These are phyloP conservation scores for Zoanthus sociatus DNA, from an alignment of 92 coral and sea anemone species.

Conservation along the genomic window DNA sequence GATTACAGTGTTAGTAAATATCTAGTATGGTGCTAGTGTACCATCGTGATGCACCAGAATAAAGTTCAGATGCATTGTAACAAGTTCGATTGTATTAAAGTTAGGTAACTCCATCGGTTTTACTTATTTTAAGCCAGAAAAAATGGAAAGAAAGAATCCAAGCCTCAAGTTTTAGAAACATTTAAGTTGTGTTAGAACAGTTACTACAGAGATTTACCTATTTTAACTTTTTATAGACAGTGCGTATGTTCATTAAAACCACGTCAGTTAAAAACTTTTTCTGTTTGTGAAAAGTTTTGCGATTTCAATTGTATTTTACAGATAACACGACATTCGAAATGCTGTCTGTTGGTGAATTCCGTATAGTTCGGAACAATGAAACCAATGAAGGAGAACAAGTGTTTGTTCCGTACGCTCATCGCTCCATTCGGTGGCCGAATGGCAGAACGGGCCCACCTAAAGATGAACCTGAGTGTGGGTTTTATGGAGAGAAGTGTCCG, in stretches of 20 bases:
- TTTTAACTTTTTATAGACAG: not conserved
- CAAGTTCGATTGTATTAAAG: no score
- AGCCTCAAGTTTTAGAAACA: no score
- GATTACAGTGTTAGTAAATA: no score
- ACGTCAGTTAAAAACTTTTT: not conserved
- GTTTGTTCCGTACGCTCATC: slow-evolving; percentile 64
- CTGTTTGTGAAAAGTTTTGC: not conserved
- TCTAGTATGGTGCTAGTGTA: no score
- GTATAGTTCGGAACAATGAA: slow-evolving; percentile 65
- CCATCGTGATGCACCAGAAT: no score
- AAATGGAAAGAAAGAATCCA: no score
- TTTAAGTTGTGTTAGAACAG: no score
- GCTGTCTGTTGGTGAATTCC: slow-evolving; percentile 87
- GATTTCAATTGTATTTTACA: not conserved
- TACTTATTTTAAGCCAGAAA: no score
- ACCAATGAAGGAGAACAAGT: slow-evolving; percentile 78
- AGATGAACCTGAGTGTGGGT: slow-evolving; percentile 95
- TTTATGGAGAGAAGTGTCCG: slow-evolving; percentile 84
- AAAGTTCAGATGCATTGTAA: no score
- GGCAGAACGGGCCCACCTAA: slow-evolving; percentile 82
- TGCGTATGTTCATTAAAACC: not conserved
- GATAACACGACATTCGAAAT: slow-evolving; percentile 42
- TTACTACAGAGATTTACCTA: no score
- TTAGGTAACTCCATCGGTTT: no score
- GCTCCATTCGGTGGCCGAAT: slow-evolving; percentile 75